Conservation (phyloP, 2,888 invertebrate species). For the Leptopterna dolabrata region DNA sequence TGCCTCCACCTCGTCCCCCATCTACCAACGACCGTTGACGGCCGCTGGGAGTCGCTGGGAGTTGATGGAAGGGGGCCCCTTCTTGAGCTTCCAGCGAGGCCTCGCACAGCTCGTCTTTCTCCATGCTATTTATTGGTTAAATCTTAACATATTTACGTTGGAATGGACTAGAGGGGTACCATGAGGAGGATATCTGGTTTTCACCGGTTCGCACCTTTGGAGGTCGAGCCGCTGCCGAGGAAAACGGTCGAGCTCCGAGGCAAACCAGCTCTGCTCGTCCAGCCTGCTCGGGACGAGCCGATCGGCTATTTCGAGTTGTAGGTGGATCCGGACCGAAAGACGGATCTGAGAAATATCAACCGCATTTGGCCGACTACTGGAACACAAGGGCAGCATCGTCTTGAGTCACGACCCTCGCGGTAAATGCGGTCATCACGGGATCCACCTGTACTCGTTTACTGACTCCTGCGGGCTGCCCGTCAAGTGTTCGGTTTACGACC, state of each 20-base stretch:
- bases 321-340: slow-evolving; percentile 16
- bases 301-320: slow-evolving; percentile 49
- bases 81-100: too few species aligned
- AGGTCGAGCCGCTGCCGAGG: slow-evolving; percentile 36
- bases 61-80: too few species aligned
- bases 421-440: slow-evolving; percentile 60
- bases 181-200: neutral
- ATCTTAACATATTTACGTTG: too few species aligned
- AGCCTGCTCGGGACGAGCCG: slow-evolving; percentile 27
- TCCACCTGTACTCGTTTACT: slow-evolving; percentile 65
- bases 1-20: too few species aligned
- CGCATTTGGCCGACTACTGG: slow-evolving; percentile 66
- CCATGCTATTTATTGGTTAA: too few species aligned
- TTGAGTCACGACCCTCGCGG: slow-evolving; percentile 65
- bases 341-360: slow-evolving; percentile 58
- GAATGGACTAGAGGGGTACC: too few species aligned
- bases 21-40: too few species aligned
- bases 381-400: slow-evolving; percentile 65
- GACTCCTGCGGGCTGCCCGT: slow-evolving; percentile 65
- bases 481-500: slow-evolving; percentile 62
- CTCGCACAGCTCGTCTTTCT: too few species aligned
- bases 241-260: slow-evolving; percentile 25
- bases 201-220: slow-evolving; percentile 8
- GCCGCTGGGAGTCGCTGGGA: too few species aligned
- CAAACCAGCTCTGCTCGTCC: slow-evolving; percentile 5